Conservation (phyloP, 1,140 invertebrate species). For the Teleopsis dalmanni region DNA sequence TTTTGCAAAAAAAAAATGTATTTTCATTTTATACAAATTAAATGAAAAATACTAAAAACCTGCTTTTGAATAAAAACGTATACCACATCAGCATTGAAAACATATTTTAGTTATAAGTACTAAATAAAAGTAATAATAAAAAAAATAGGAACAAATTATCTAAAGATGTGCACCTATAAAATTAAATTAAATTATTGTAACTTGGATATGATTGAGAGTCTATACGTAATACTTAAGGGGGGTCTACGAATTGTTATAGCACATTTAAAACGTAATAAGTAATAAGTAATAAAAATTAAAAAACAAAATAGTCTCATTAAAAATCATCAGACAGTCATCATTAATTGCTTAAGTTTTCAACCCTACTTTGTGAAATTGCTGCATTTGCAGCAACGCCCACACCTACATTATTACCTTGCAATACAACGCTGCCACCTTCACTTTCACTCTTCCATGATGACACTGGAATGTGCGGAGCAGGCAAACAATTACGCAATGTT, state of each 20-base stretch:
- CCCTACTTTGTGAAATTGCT: conserved; percentile 4
- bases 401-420: conserved; percentile 11
- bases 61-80: too few species aligned
- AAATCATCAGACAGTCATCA: not conserved
- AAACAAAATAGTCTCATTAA: too few species aligned
- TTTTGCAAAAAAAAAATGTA: too few species aligned
- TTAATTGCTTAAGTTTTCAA: conserved; percentile 15
- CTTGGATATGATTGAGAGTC: not conserved
- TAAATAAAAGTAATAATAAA: too few species aligned
- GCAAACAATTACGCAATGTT: conserved; percentile 70
- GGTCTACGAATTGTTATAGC: not conserved
- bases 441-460: conserved; percentile 78
- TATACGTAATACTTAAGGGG: not conserved
- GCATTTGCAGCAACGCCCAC: conserved; percentile 17
- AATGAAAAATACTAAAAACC: too few species aligned
- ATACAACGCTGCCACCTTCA: conserved; percentile 19
- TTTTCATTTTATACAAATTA: too few species aligned
- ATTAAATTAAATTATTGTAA: not conserved
- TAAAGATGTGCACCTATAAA: not conserved
- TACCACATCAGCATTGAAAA: too few species aligned
- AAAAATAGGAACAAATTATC: too few species aligned
- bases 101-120: too few species aligned
- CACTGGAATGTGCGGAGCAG: conserved; percentile 76
- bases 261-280: not conserved
- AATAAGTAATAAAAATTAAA: not conserved